phyloP scores from a whole-genome alignment of 2,888 invertebrate species.

The Torymus tubicola region DNA sequence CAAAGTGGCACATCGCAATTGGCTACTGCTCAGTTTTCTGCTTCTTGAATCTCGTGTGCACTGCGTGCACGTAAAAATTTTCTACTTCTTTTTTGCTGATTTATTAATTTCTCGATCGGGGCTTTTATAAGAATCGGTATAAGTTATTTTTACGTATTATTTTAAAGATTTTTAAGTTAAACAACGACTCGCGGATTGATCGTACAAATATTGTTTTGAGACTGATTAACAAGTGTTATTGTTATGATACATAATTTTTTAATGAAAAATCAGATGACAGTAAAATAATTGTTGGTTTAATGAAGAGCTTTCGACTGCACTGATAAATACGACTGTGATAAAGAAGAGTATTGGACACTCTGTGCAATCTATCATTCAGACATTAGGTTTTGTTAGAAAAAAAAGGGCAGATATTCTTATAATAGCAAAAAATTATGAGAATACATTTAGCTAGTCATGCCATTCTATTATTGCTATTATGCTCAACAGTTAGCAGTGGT shows the following conservation, averaged over 20 bases:
- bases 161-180: background rate
- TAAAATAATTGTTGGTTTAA: no score
- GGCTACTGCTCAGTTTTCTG: conserved; percentile 22
- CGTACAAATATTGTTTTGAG: no score
- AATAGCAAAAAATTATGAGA: conserved; percentile 41
- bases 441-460: conserved; percentile 16
- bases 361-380: conserved; percentile 21
- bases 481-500: conserved; percentile 16
- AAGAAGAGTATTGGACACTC: conserved; percentile 28
- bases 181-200: no score
- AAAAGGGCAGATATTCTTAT: background rate
- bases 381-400: background rate
- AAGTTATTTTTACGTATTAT: background rate
- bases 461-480: conserved; percentile 40
- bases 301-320: no score
- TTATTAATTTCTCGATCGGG: no score
- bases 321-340: conserved; percentile 5
- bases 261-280: no score
- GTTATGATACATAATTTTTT: no score
- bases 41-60: conserved; percentile 18
- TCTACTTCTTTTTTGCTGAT: no score
- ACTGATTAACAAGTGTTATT: no score
- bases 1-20: conserved; percentile 51
- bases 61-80: background rate
- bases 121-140: no score